Evolutionary conservation across 2,113 vertebrate species (phyloP), one percentile per base, ranked within the genome.

Genomic region (Callithrix jacchus): DNA sequence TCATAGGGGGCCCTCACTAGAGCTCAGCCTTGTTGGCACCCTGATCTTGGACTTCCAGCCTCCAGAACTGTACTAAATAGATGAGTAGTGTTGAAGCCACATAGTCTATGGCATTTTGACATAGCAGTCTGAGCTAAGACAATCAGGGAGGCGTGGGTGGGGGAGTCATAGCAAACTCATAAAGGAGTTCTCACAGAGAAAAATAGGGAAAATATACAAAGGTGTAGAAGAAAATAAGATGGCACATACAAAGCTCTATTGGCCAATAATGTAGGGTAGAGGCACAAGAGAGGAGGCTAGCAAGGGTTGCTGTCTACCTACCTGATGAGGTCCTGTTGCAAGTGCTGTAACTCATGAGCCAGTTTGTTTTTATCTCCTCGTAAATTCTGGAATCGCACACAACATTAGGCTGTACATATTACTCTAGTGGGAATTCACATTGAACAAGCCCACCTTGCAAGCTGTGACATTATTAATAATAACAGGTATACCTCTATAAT

Each of bases 271-370:
- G 0, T 0, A 4, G 58, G 1, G 42, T 0, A 0, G 35, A 66
- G 58, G 54, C 27, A 21, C 21, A 3, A 0, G 52, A 54, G 13
- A 27, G 79, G 45, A 13, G 37, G 49, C 10, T 2, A 2, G 23
- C 3, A 3, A 27, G 17, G 2, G 4, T 6, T 11, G 2, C 52
- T 64, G 40, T 81, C 5, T 95, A 98, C 99, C 98, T 96, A 99
- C 99, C 96, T 96, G 3, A 98, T 96, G 61, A 99, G 95, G 47
- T 99, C 99, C 21, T 99, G 99, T 61, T 99, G 99, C 95, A 99
- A 97, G 95, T 98, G 98, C 96, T 99, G 98, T 94, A 99, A 95
- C 88, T 99, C 99, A 86, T 93, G 98, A 97, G 99, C 98, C 93
- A 99, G 97, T 77, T 99, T 99, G 23, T 56, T 99, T 97, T 99